Base-by-base conservation (phyloP, 2,888 invertebrate species). In the Strigamia transsilvanica region DNA sequence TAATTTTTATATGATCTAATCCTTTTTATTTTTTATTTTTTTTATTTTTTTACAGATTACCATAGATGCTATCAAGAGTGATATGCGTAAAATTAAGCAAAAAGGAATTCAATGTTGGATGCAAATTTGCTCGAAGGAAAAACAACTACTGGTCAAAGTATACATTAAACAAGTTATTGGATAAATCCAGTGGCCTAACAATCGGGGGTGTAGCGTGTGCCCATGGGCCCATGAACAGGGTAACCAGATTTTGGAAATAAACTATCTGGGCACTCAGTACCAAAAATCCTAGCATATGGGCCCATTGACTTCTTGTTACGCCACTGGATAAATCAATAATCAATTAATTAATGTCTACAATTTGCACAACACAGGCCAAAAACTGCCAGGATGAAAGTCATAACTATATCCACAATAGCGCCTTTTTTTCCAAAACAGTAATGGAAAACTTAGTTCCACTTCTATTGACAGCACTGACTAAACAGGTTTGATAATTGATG, bases 311-410 rank as follows among this genome's bases (percentile, higher is more conserved):
- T n/a, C n/a, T n/a, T n/a, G n/a, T n/a, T n/a, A n/a, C n/a, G n/a
- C n/a, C n/a, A n/a, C n/a, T n/a, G n/a, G n/a, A n/a, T n/a, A n/a
- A n/a, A n/a, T n/a, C n/a, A 51, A n/a, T 51, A 51, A 51, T 51
- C 51, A 51, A 51, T 51, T 51, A n/a, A n/a, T 51, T n/a, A 9
- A 51, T n/a, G 3, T n/a, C 3, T 51, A 3, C 2, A 51, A n/a
- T 51, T 51, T 51, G 51, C n/a, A n/a, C n/a, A n/a, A n/a, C n/a
- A n/a, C 51, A 51, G 51, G 51, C 13, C 51, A 51, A 51, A n/a
- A n/a, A n/a, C n/a, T n/a, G n/a, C n/a, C n/a, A n/a, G n/a, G n/a
- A n/a, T n/a, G n/a, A n/a, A n/a, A n/a, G n/a, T n/a, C n/a, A n/a
- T n/a, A n/a, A n/a, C n/a, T n/a, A 51, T 51, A 34, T 7, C 7